Conservation (phyloP, 2,888 invertebrate genomes). For the Xanthorhoe designata region DNA sequence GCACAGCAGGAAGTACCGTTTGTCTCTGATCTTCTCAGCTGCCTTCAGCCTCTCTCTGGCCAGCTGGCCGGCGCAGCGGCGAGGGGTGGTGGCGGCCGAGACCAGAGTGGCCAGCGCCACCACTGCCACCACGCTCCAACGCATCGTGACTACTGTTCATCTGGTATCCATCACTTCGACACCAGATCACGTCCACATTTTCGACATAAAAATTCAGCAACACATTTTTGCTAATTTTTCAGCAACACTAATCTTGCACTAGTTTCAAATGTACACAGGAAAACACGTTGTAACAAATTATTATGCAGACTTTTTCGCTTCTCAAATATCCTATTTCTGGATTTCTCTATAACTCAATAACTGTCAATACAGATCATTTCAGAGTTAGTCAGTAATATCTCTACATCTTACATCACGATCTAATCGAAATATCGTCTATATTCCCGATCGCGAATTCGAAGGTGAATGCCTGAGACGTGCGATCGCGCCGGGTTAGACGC, state of each 20-base stretch:
- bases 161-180: slow-evolving; percentile 43
- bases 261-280: not conserved
- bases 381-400: not conserved
- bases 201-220: slow-evolving; percentile 5
- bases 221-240: not conserved
- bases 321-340: slow-evolving; percentile 1
- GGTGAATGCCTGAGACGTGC: slow-evolving; percentile 42
- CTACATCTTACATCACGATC: not conserved
- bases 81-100: slow-evolving; percentile 52
- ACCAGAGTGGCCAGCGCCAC: slow-evolving; percentile 44
- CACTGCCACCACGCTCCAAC: slow-evolving; percentile 58
- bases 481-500: slow-evolving; percentile 53
- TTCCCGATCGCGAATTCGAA: slow-evolving; percentile 16
- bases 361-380: not conserved
- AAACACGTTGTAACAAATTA: slow-evolving; percentile 7
- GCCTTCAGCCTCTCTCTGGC: slow-evolving; percentile 78
- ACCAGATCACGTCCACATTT: slow-evolving; percentile 22
- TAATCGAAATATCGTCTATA: slow-evolving; percentile 1
- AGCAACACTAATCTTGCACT: slow-evolving; percentile 6
- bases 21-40: slow-evolving; percentile 78
- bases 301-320: slow-evolving; percentile 1
- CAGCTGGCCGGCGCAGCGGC: slow-evolving; percentile 73
- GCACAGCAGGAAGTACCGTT: slow-evolving; percentile 73
- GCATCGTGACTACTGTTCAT: slow-evolving; percentile 57
- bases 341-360: not conserved